These are phyloP conservation scores for Trinorchestia longiramus DNA, from an alignment of 1,140 invertebrate genomes.

Conservation along the genomic window DNA sequence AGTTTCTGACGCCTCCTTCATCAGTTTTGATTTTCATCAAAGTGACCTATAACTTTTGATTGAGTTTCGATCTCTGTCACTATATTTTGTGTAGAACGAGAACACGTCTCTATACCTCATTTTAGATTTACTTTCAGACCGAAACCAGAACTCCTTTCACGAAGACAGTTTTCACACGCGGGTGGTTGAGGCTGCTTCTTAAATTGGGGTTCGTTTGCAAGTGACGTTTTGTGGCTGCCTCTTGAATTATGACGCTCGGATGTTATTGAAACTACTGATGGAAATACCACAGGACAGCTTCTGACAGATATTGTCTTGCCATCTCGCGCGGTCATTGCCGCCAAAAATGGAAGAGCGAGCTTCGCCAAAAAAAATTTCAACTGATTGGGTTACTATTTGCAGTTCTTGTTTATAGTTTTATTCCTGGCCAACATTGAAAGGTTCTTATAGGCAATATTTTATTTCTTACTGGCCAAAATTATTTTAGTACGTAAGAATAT, in stretches of 20 bases:
- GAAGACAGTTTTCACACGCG: neutral
- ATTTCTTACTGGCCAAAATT: neutral
- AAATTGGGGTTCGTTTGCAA: constrained; percentile 32
- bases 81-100: neutral
- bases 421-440: neutral
- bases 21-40: neutral
- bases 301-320: constrained; percentile 32
- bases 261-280: constrained; percentile 15
- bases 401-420: neutral
- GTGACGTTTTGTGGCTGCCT: constrained; percentile 9
- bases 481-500: neutral
- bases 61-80: neutral
- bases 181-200: neutral
- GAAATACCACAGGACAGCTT: constrained; percentile 43
- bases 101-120: neutral
- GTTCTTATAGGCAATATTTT: neutral
- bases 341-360: constrained; percentile 12
- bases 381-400: neutral
- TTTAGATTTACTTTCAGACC: neutral
- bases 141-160: neutral
- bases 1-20: neutral
- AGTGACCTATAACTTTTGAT: neutral
- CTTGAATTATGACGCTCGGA: neutral
- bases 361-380: neutral
- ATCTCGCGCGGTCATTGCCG: constrained; percentile 22